Evolutionary conservation across 2,113 vertebrate genomes (phyloP).

Genomic region (Pterophyllum scalare): DNA sequence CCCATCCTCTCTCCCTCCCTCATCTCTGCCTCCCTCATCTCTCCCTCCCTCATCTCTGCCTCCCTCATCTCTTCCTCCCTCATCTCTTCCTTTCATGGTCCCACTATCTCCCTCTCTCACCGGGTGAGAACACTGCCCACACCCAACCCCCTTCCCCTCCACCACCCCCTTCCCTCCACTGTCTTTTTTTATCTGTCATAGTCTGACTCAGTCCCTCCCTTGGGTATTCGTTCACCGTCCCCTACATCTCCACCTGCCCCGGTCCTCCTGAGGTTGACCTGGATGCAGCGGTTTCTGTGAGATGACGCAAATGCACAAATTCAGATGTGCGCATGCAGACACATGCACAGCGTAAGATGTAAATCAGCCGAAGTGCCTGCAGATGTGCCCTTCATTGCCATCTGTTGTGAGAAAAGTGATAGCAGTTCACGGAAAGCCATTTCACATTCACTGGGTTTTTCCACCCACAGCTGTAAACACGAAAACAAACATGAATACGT

Average conservation of each 20-base stretch:
- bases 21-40: too few species aligned
- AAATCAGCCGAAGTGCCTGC: slow-evolving; percentile 63
- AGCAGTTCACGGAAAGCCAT: slow-evolving; percentile 11
- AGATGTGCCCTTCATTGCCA: slow-evolving; percentile 68
- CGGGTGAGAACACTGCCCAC: slow-evolving; percentile 1
- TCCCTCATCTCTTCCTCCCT: not conserved
- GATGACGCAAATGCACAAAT: slow-evolving; percentile 26
- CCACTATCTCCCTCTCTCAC: not conserved
- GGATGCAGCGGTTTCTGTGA: not conserved
- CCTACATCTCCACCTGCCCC: slow-evolving; percentile 15
- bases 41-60: too few species aligned
- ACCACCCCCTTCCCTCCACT: not conserved
- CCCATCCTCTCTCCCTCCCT: not conserved
- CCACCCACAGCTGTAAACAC: slow-evolving; percentile 13
- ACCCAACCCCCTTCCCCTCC: not conserved
- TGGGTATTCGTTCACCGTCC: not conserved
- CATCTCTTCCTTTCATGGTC: slow-evolving; percentile 11
- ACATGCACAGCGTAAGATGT: not conserved
- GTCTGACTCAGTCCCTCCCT: slow-evolving; percentile 27
- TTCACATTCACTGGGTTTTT: slow-evolving; percentile 18
- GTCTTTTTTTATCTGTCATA: slow-evolving; percentile 32
- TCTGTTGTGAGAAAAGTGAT: slow-evolving; percentile 55
- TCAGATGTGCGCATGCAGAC: not conserved
- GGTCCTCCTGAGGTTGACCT: not conserved
- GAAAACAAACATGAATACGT: not conserved